Evolutionary conservation across 2,113 vertebrate genomes (phyloP).

Genomic region (Manacus vitellinus): DNA sequence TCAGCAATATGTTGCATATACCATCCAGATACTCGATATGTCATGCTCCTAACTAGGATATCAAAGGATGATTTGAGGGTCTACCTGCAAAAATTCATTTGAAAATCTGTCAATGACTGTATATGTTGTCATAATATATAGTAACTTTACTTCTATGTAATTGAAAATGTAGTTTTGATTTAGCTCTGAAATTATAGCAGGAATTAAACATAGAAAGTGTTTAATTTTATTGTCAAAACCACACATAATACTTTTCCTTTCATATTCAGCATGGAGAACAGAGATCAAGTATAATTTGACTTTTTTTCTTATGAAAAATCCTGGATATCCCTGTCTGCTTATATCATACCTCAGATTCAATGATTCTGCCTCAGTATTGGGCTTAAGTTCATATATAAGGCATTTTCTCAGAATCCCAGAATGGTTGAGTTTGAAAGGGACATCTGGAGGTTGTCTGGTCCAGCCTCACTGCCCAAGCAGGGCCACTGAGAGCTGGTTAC

Average conservation of each 20-base stretch:
- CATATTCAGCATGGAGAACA: not conserved
- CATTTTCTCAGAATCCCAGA: not conserved
- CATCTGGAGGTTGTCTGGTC: no score
- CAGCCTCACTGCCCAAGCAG: no score
- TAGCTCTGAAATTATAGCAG: not conserved
- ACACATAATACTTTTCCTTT: not conserved
- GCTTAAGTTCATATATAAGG: not conserved
- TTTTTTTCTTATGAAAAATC: not conserved
- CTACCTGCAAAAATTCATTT: not conserved
- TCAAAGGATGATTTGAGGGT: not conserved
- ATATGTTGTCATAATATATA: not conserved
- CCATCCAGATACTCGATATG: not conserved
- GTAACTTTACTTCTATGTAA: not conserved
- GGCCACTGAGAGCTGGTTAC: not conserved
- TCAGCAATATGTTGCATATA: not conserved
- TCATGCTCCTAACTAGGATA: accelerated
- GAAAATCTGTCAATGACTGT: not conserved
- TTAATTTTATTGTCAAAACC: not conserved
- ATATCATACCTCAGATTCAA: not conserved
- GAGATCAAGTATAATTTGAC: not conserved
- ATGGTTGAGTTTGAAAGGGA: no score
- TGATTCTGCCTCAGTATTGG: not conserved
- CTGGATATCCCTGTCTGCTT: not conserved
- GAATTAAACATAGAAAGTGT: not conserved
- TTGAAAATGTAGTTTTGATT: not conserved